Conservation (phyloP, 2,113 vertebrate genomes). For the Ammodytes marinus region DNA sequence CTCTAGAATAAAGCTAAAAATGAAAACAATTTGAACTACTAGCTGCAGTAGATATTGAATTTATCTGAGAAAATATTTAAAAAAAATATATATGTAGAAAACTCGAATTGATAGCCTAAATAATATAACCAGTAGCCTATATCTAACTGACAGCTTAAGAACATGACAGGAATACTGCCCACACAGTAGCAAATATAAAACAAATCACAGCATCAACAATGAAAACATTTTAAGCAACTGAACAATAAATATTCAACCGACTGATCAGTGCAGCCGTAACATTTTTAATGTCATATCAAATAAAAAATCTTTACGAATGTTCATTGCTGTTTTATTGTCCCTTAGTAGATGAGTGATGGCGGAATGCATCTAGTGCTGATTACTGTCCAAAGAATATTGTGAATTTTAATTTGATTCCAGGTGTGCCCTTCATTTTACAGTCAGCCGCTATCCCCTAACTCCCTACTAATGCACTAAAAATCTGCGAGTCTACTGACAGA, state of each 20-base stretch:
- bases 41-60: background rate
- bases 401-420: background rate
- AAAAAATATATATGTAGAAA: background rate
- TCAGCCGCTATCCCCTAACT: background rate
- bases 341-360: background rate
- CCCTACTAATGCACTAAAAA: background rate
- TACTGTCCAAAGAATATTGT: background rate
- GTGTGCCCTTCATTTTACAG: slow-evolving; percentile 4
- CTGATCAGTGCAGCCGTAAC: background rate
- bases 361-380: background rate
- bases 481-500: background rate
- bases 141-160: background rate
- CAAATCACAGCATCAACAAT: too few species aligned
- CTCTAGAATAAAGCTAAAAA: too few species aligned
- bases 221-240: too few species aligned
- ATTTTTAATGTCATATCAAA: background rate
- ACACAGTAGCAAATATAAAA: too few species aligned
- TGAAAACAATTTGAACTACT: too few species aligned
- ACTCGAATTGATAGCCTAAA: background rate
- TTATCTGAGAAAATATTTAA: background rate
- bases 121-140: background rate
- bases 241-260: too few species aligned
- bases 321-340: background rate
- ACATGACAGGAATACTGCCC: background rate
- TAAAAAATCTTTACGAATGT: background rate